These are phyloP conservation scores for Gortyna flavago DNA, from an alignment of 2,888 invertebrate species.

Conservation along the genomic window DNA sequence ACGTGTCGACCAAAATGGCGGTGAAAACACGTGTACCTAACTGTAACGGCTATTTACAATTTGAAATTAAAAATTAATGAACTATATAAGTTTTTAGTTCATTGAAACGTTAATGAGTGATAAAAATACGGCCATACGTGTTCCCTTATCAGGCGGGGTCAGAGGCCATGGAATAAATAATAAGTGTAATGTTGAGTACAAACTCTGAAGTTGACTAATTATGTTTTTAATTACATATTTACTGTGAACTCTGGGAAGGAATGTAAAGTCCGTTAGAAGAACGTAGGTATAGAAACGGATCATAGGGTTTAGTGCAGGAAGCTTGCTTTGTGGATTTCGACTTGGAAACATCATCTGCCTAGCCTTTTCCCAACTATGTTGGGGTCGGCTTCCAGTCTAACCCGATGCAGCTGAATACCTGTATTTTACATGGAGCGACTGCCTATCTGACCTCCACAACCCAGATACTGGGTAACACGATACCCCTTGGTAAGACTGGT, in stretches of 20 bases:
- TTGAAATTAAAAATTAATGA: conserved; percentile 18
- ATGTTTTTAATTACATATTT: conserved; percentile 36
- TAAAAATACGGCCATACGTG: conserved; percentile 54
- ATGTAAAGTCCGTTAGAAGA: not conserved
- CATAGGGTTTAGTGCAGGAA: no score
- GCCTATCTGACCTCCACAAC: no score
- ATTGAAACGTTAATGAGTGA: conserved; percentile 43
- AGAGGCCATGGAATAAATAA: conserved; percentile 48
- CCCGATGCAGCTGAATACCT: no score
- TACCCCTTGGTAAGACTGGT: no score
- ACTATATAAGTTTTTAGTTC: conserved; percentile 50
- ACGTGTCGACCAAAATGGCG: conserved; percentile 23
- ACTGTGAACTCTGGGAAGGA: not conserved
- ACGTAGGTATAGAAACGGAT: no score
- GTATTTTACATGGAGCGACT: no score
- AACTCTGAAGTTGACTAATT: conserved; percentile 29
- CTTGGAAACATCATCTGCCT: no score
- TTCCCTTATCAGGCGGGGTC: conserved; percentile 33
- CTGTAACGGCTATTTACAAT: conserved; percentile 21
- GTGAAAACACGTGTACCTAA: conserved; percentile 2
- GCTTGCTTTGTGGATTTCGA: no score
- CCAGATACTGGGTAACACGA: no score
- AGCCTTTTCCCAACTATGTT: no score
- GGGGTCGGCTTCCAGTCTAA: no score
- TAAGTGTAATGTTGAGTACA: conserved; percentile 25